Evolutionary conservation across 1,140 invertebrate species (phyloP).

Genomic region (Euwallacea similis): DNA sequence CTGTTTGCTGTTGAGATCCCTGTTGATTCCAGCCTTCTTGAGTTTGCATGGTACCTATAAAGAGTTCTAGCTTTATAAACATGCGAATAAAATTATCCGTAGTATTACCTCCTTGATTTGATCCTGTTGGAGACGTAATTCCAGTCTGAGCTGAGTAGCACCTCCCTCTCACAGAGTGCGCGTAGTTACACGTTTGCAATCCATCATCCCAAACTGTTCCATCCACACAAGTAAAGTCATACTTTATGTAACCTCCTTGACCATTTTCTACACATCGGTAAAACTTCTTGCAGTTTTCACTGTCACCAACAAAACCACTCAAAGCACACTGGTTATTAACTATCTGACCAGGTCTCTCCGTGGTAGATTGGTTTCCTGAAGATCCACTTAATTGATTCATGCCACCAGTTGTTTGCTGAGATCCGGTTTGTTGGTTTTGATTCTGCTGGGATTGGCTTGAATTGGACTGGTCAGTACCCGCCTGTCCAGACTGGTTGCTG

Average conservation of each 20-base stretch:
- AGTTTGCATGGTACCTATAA: too few relatives aligned
- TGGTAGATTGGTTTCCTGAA: too few relatives aligned
- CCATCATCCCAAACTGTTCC: too few relatives aligned
- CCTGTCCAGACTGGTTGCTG: too few relatives aligned
- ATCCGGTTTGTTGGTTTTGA: conserved; percentile 10
- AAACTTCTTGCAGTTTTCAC: conserved; percentile 64
- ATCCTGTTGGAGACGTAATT: conserved; percentile 60
- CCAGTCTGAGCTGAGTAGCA: conserved; percentile 17
- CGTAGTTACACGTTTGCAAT: too few relatives aligned
- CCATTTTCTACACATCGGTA: conserved; percentile 58
- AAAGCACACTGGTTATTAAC: conserved; percentile 52
- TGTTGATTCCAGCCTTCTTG: too few relatives aligned
- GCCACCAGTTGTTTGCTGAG: conserved; percentile 5
- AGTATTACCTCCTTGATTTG: conserved; percentile 55
- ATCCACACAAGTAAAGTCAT: conserved; percentile 62
- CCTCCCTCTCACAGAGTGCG: conserved; percentile 21
- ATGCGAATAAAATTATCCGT: too few relatives aligned
- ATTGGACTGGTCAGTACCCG: background rate
- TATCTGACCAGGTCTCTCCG: conserved; percentile 19
- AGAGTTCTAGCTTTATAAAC: too few relatives aligned
- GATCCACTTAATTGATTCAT: too few relatives aligned
- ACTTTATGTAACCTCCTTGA: conserved; percentile 58
- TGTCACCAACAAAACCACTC: conserved; percentile 62
- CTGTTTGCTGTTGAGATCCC: background rate
- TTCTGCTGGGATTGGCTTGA: background rate